Evolutionary conservation across 2,888 invertebrate species (phyloP).

Genomic region (Liopterus haemorrhoidalis): DNA sequence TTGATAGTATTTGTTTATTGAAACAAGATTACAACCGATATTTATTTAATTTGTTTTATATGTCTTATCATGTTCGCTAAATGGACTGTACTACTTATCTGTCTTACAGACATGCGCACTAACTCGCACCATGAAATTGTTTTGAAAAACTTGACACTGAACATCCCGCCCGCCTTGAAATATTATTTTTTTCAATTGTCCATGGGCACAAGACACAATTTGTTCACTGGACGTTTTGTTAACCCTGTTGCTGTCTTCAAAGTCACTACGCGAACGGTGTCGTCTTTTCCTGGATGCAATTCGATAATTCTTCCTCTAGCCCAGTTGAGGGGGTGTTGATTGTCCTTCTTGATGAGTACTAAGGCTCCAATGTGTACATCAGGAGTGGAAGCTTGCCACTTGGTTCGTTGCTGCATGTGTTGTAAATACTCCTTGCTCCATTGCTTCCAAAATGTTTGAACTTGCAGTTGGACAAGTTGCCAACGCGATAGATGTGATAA

Average conservation of each 20-base stretch:
- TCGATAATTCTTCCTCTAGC: neutral
- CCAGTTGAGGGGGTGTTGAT: conserved; percentile 1
- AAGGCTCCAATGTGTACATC: neutral
- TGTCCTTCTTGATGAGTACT: conserved; percentile 2
- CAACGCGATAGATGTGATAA: neutral
- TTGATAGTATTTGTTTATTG: too few species aligned
- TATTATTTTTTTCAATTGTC: neutral
- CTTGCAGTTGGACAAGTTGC: neutral
- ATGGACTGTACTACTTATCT: too few species aligned
- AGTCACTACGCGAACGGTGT: neutral
- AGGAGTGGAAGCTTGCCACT: neutral
- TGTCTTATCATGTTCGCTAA: too few species aligned
- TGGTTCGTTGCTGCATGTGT: neutral
- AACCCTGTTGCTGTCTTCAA: neutral
- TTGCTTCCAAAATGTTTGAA: conserved; percentile 1
- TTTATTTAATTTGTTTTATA: too few species aligned
- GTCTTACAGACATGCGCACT: too few species aligned
- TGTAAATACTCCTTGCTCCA: conserved; percentile 1
- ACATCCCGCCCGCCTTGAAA: neutral
- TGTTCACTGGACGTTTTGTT: too few species aligned
- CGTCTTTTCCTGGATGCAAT: neutral
- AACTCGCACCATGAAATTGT: too few species aligned
- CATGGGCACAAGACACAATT: neutral
- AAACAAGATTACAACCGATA: too few species aligned
- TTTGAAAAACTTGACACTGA: too few species aligned